Evolutionary conservation across 2,888 invertebrate genomes (phyloP).

Genomic region (Sussaba pulchella): DNA sequence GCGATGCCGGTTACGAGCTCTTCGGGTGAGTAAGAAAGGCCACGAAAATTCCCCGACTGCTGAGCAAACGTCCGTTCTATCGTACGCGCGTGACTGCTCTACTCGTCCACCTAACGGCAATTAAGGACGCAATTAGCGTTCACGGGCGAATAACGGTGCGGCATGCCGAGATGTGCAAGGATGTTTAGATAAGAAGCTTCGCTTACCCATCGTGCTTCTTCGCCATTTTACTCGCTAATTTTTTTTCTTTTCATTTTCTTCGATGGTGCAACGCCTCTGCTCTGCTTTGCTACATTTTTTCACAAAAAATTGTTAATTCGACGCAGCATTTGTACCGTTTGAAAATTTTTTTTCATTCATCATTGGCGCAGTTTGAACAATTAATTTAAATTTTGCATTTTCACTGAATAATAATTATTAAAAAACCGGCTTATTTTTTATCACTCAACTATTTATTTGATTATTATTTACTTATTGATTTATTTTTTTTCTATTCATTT

Average conservation of each 20-base stretch:
- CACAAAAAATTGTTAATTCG: too few relatives aligned
- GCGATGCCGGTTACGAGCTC: conserved; percentile 95
- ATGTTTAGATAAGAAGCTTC: conserved; percentile 39
- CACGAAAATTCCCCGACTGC: conserved; percentile 25
- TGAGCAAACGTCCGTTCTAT: neutral
- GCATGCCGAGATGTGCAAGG: conserved; percentile 21
- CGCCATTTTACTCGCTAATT: neutral
- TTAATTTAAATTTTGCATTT: too few relatives aligned
- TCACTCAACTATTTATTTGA: neutral
- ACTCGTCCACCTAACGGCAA: conserved; percentile 49
- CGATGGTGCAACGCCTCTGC: too few relatives aligned
- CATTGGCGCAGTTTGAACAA: too few relatives aligned
- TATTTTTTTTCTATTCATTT: conserved; percentile 5
- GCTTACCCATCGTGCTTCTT: neutral
- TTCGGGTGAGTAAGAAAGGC: conserved; percentile 87
- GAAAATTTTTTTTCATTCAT: too few relatives aligned
- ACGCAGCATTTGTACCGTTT: too few relatives aligned
- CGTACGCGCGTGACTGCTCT: neutral
- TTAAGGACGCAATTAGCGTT: conserved; percentile 68
- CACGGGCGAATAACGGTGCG: conserved; percentile 64
- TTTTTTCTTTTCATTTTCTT: neutral
- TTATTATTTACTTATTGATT: neutral
- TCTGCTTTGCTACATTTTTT: neutral
- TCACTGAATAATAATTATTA: too few relatives aligned
- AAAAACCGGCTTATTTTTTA: too few relatives aligned